These are phyloP conservation scores for Acomys russatus DNA, from an alignment of 2,797 vertebrate species.

Conservation along the genomic window DNA sequence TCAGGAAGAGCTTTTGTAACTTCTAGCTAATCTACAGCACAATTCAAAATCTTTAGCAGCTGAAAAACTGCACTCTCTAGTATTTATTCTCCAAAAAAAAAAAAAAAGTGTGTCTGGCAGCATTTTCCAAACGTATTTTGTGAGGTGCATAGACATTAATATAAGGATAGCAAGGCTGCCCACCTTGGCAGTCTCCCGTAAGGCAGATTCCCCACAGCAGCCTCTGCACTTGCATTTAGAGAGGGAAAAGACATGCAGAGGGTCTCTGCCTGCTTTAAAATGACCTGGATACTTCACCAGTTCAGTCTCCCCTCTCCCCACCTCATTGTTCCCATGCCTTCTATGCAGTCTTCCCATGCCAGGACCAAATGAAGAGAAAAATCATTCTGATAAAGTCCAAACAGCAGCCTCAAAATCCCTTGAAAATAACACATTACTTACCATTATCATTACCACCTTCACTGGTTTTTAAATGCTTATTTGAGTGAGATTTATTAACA, in stretches of 20 bases:
- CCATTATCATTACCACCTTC: constrained; percentile 9
- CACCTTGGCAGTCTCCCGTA: constrained; percentile 70
- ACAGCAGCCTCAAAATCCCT: background rate
- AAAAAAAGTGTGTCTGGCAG: constrained; percentile 77
- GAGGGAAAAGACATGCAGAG: constrained; percentile 60
- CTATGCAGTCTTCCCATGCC: constrained; percentile 43
- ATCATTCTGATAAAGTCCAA: constrained; percentile 49
- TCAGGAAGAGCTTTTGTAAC: constrained; percentile 79
- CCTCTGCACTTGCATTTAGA: constrained; percentile 62
- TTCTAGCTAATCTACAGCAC: constrained; percentile 84
- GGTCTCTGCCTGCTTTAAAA: background rate
- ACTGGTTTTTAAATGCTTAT: constrained; percentile 49
- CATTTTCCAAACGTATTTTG: constrained; percentile 84
- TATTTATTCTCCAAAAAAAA: constrained; percentile 68
- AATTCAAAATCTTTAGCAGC: constrained; percentile 82
- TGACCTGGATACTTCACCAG: constrained; percentile 64
- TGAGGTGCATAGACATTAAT: constrained; percentile 79
- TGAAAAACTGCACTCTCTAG: constrained; percentile 66
- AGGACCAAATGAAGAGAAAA: constrained; percentile 4
- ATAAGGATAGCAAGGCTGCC: constrained; percentile 77
- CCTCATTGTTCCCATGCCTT: background rate
- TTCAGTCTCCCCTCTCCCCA: constrained; percentile 73
- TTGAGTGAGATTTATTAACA: constrained; percentile 14
- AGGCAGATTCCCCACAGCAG: constrained; percentile 74
- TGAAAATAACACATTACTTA: constrained; percentile 7